These are phyloP conservation scores for Zonitis immaculata DNA, from an alignment of 2,888 invertebrate genomes.

Conservation along the genomic window DNA sequence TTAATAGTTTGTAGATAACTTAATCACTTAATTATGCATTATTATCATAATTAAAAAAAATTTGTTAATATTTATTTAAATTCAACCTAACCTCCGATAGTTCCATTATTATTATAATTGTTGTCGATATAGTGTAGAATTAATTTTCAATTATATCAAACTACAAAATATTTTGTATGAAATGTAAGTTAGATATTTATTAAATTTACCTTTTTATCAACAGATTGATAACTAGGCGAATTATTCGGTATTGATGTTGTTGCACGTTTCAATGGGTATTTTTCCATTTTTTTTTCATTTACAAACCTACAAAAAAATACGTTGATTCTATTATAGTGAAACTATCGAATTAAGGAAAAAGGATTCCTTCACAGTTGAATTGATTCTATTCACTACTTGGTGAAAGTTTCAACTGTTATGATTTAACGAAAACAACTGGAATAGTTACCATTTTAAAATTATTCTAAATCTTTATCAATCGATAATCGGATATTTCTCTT, in stretches of 20 bases:
- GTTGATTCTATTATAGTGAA: neutral
- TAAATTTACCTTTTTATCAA: conserved; percentile 56
- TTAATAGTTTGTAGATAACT: neutral
- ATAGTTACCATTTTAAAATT: neutral
- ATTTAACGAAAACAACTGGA: neutral
- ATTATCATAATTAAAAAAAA: neutral
- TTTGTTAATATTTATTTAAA: neutral
- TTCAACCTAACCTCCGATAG: neutral
- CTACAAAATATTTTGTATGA: neutral
- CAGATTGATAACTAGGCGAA: conserved; percentile 58
- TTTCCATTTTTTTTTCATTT: conserved; percentile 60
- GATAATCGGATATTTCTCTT: too few species aligned
- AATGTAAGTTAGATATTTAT: neutral
- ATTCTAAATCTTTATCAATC: too few species aligned
- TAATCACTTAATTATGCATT: neutral
- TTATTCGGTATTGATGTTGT: conserved; percentile 50
- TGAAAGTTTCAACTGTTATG: neutral
- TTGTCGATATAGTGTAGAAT: too few species aligned
- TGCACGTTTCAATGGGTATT: conserved; percentile 62
- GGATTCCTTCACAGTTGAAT: neutral
- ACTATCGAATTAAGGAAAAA: too few species aligned
- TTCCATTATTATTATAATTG: neutral
- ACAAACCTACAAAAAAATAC: conserved; percentile 34
- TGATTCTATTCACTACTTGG: neutral
- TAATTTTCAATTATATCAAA: neutral